These are phyloP conservation scores for Electrophaes corylata DNA, from an alignment of 2,888 invertebrate genomes.

Conservation along the genomic window DNA sequence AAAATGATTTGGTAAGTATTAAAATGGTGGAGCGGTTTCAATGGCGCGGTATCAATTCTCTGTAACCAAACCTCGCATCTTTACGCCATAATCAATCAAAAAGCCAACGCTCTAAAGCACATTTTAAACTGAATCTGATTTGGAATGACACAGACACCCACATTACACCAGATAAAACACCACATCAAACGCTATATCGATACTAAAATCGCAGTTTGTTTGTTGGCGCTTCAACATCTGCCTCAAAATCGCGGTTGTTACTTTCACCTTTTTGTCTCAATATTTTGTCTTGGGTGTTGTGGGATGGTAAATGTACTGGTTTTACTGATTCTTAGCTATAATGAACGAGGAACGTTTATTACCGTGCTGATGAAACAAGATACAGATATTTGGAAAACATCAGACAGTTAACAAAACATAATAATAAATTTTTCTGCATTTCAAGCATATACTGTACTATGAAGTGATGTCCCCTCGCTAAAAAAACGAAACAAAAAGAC, in stretches of 20 bases:
- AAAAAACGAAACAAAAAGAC: constrained; percentile 63
- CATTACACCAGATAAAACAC: constrained; percentile 79
- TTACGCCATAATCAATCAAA: neutral
- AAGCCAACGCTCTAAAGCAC: neutral
- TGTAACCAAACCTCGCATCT: neutral
- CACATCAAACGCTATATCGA: constrained; percentile 76
- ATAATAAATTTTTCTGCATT: constrained; percentile 34
- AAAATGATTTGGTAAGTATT: too few species aligned
- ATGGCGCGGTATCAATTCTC: neutral
- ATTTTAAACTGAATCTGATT: neutral
- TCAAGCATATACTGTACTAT: constrained; percentile 45
- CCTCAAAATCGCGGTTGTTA: constrained; percentile 42
- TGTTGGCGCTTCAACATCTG: constrained; percentile 49
- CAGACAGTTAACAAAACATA: neutral
- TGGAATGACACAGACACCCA: constrained; percentile 62
- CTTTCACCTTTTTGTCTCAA: constrained; percentile 52
- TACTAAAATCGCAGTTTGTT: constrained; percentile 70
- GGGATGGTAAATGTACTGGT: constrained; percentile 32
- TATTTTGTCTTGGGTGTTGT: constrained; percentile 40
- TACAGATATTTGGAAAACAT: neutral
- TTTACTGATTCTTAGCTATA: constrained; percentile 14
- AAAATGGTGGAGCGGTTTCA: neutral
- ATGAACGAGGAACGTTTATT: neutral
- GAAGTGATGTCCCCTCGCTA: constrained; percentile 56
- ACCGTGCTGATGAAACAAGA: neutral